Conservation (phyloP, 2,797 vertebrate species). For the Valencia hispanica region DNA sequence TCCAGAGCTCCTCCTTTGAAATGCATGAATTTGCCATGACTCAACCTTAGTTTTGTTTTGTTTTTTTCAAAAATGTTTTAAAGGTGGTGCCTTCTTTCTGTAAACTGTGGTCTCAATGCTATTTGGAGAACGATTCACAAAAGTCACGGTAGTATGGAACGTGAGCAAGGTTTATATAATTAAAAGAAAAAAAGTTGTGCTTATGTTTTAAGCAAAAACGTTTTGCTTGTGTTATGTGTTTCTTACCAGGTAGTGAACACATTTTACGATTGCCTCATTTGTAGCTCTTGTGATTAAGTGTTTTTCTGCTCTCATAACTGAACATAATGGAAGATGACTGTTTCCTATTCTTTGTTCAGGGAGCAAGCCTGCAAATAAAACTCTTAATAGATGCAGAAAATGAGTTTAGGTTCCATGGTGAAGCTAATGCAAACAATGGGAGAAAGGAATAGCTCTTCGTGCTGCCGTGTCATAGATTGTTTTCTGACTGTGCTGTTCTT, state of each 20-base stretch:
- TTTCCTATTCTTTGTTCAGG: not conserved
- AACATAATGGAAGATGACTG: not conserved
- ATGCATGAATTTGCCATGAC: conserved; percentile 65
- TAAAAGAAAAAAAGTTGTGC: too few relatives aligned
- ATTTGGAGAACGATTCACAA: conserved; percentile 18
- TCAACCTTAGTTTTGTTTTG: conserved; percentile 37
- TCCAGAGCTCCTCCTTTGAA: conserved; percentile 43
- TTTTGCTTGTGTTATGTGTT: not conserved
- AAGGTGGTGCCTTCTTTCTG: conserved; percentile 37
- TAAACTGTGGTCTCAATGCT: conserved; percentile 48
- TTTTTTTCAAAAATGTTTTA: conserved; percentile 43
- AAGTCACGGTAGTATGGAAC: not conserved
- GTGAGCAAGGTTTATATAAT: not conserved
- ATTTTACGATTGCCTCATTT: not conserved
- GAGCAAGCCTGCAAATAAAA: not conserved
- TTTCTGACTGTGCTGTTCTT: conserved; percentile 31
- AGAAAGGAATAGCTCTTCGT: not conserved
- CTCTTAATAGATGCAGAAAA: conserved; percentile 1
- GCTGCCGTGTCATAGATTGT: not conserved
- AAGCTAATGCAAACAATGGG: not conserved
- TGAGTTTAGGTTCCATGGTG: not conserved
- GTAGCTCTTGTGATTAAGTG: not conserved
- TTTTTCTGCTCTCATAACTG: not conserved
- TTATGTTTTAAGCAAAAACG: too few relatives aligned
- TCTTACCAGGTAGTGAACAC: not conserved